phyloP scores from a whole-genome alignment of 2,888 invertebrate species.

The Sacculina carcini region DNA sequence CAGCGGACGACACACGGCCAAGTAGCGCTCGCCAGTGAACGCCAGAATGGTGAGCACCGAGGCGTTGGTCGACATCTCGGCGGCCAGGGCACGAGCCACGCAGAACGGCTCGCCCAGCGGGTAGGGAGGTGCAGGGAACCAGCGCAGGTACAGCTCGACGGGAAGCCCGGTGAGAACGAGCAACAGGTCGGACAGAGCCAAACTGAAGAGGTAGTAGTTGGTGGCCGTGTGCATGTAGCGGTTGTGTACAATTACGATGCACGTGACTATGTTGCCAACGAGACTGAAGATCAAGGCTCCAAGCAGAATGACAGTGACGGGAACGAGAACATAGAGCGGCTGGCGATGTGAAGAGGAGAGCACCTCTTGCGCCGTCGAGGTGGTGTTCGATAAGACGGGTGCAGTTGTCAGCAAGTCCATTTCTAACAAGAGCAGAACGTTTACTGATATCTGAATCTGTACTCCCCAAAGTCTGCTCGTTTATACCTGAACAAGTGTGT shows the following conservation, averaged over 20 bases:
- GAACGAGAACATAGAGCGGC: neutral
- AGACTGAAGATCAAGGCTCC: constrained; percentile 33
- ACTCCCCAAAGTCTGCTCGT: too few species aligned
- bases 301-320: neutral
- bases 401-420: too few species aligned
- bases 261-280: constrained; percentile 50
- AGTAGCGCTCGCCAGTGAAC: constrained; percentile 61
- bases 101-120: constrained; percentile 45
- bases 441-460: too few species aligned
- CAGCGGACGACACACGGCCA: constrained; percentile 65
- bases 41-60: constrained; percentile 55
- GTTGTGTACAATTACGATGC: constrained; percentile 46
- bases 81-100: constrained; percentile 43
- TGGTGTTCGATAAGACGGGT: too few species aligned
- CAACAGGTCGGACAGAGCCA: constrained; percentile 53
- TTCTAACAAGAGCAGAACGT: too few species aligned
- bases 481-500: too few species aligned
- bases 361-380: too few species aligned
- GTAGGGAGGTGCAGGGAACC: constrained; percentile 10
- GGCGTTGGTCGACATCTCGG: constrained; percentile 47
- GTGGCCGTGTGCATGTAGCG: constrained; percentile 59
- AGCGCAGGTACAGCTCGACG: constrained; percentile 35
- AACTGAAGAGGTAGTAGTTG: constrained; percentile 52
- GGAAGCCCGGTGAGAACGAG: constrained; percentile 51
- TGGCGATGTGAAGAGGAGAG: too few species aligned